phyloP scores from a whole-genome alignment of 2,113 vertebrate species.

The Dasyurus viverrinus region DNA sequence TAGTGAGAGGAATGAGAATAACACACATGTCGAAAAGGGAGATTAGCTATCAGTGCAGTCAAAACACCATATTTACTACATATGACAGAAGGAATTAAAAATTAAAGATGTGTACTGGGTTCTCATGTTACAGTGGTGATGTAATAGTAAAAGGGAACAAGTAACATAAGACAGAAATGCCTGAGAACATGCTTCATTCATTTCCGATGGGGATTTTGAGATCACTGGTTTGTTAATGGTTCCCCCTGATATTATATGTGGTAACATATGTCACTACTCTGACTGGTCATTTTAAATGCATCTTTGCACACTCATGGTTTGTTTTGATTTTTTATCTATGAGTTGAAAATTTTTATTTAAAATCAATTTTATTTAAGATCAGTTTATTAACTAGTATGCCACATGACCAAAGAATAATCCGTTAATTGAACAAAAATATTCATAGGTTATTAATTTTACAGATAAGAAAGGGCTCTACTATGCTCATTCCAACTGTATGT shows the following conservation, averaged over 20 bases:
- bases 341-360: neutral
- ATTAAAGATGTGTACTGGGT: neutral
- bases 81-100: constrained; percentile 20
- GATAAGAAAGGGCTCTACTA: neutral
- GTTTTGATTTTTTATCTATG: neutral
- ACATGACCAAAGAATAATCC: neutral
- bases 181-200: neutral
- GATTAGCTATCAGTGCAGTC: rapidly evolving
- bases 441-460: neutral
- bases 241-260: neutral
- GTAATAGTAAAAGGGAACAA: neutral
- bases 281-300: neutral
- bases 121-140: neutral
- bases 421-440: neutral
- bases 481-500: neutral
- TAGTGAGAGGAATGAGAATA: rapidly evolving
- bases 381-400: neutral
- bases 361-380: constrained; percentile 28
- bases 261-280: neutral
- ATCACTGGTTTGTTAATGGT: neutral
- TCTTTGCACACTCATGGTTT: neutral
- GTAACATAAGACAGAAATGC: neutral
- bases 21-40: neutral
- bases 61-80: neutral
- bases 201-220: neutral